Percentiles rank a stretch among this genome's conserved stretches.
Conservation (phyloP, 2,797 vertebrate species). For the Manis crassicaudata region DNA sequence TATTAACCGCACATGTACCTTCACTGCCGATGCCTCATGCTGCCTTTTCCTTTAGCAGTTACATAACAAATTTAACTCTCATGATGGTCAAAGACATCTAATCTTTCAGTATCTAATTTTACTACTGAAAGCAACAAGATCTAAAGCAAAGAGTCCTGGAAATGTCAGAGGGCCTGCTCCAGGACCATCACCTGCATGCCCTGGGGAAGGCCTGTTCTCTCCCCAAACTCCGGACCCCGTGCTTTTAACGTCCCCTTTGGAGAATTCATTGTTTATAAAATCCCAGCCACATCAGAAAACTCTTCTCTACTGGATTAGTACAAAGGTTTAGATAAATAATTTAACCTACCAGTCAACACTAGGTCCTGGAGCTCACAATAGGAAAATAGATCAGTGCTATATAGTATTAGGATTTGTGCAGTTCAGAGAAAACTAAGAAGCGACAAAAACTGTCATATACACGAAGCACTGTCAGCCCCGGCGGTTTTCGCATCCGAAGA, state of each 20-base stretch:
- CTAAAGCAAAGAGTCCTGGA: fast-evolving
- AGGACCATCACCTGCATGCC: fast-evolving
- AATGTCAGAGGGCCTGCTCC: not conserved
- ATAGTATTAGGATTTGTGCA: fast-evolving
- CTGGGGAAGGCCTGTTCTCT: fast-evolving
- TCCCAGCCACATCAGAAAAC: not conserved
- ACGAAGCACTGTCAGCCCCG: not conserved
- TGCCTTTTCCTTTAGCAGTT: not conserved
- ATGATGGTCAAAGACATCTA: not conserved
- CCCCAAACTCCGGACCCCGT: fast-evolving
- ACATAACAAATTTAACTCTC: not conserved
- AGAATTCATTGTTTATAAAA: not conserved
- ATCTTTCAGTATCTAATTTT: not conserved
- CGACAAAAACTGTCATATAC: not conserved
- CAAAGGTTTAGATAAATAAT: not conserved
- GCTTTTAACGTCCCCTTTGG: not conserved
- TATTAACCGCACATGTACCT: not conserved
- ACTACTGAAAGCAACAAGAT: not conserved
- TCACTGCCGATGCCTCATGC: fast-evolving
- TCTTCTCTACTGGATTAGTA: not conserved
- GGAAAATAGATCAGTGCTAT: not conserved
- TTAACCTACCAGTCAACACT: not conserved
- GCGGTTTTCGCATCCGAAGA: not conserved
- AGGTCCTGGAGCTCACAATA: not conserved
- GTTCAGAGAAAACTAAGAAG: not conserved